These are phyloP conservation scores for Dendrolimus punctatus DNA, from an alignment of 1,140 invertebrate species.

Conservation along the genomic window DNA sequence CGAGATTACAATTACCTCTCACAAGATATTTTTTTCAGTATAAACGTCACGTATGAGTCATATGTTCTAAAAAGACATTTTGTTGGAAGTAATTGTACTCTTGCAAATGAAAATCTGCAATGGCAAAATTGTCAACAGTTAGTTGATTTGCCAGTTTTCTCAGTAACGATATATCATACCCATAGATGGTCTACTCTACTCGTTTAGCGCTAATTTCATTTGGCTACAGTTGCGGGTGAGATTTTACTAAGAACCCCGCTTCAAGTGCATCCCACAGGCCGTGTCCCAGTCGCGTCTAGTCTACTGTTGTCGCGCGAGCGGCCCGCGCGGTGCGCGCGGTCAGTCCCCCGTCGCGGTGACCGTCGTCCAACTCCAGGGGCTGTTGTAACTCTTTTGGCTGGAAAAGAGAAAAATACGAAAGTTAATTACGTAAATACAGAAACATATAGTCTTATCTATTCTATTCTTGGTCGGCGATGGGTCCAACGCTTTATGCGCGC, in stretches of 20 bases:
- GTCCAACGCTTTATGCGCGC: too few relatives aligned
- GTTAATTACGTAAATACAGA: background rate
- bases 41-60: too few relatives aligned
- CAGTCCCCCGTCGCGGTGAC: conserved; percentile 69
- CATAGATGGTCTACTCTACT: too few relatives aligned
- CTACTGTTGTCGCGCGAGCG: conserved; percentile 46
- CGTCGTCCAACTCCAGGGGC: conserved; percentile 68
- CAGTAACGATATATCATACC: too few relatives aligned
- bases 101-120: too few relatives aligned
- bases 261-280: background rate
- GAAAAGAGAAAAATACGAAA: conserved; percentile 27
- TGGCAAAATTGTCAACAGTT: too few relatives aligned
- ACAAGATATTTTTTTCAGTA: too few relatives aligned
- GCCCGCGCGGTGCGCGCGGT: conserved; percentile 65
- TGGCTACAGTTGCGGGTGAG: background rate
- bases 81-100: too few relatives aligned
- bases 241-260: background rate
- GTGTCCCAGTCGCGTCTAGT: conserved; percentile 23
- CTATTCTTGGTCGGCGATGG: too few relatives aligned
- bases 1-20: too few relatives aligned
- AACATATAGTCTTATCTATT: background rate
- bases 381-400: conserved; percentile 68
- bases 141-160: too few relatives aligned
- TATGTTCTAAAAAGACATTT: too few relatives aligned
- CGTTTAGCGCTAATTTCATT: background rate